phyloP scores from a whole-genome alignment of 2,888 invertebrate genomes.

The Tenthredo mesomela region DNA sequence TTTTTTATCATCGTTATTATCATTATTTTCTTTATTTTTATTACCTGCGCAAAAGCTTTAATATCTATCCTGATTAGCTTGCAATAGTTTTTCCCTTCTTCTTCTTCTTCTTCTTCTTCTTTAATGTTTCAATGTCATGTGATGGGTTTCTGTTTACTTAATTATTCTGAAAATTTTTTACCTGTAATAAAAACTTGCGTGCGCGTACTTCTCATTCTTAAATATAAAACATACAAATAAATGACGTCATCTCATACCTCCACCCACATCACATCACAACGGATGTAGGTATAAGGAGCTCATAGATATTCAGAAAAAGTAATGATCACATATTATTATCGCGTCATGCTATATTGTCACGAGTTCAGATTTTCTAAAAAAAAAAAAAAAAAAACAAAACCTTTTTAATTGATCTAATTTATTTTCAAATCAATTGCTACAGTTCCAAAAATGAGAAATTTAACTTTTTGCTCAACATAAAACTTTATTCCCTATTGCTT shows the following conservation, averaged over 20 bases:
- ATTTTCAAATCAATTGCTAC: neutral
- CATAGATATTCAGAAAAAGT: neutral
- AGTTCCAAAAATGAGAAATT: neutral
- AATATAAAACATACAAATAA: neutral
- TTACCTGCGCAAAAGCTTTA: neutral
- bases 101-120: neutral
- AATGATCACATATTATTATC: neutral
- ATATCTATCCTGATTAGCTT: neutral
- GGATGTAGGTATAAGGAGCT: neutral
- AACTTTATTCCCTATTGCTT: neutral
- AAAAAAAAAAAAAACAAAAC: neutral
- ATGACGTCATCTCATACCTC: slow-evolving; percentile 27
- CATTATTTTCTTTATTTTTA: neutral
- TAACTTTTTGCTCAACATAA: too few species aligned
- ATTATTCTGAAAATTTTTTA: neutral
- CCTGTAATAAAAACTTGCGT: neutral
- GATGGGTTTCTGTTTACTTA: neutral
- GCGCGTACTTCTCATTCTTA: neutral
- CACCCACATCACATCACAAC: neutral
- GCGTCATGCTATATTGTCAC: neutral
- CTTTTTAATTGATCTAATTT: neutral
- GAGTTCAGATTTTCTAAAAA: neutral
- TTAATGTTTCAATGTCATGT: neutral
- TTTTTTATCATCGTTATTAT: neutral
- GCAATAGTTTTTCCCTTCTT: neutral